phyloP scores from a whole-genome alignment of 2,888 invertebrate genomes.

The Pyrocoelia pectoralis region DNA sequence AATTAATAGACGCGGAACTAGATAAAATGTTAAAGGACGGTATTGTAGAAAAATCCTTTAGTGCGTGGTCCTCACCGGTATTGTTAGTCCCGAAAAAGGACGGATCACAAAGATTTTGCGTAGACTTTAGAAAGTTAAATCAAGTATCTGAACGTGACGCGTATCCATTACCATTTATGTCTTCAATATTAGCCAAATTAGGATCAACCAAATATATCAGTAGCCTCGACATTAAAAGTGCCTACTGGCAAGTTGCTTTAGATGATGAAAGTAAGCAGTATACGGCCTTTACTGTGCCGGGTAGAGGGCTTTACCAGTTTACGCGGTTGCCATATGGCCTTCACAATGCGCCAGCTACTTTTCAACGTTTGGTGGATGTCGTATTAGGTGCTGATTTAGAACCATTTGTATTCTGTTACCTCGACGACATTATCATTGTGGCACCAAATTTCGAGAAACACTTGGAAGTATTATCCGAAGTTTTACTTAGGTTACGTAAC shows the following conservation, averaged over 20 bases:
- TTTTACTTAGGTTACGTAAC: constrained; percentile 23
- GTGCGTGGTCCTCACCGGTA: background rate
- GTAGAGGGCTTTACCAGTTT: constrained; percentile 38
- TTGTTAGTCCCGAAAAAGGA: background rate
- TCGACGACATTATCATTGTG: constrained; percentile 29
- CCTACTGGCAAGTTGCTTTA: background rate
- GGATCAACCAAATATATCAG: background rate
- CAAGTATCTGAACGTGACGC: background rate
- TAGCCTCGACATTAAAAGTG: constrained; percentile 1
- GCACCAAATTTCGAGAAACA: constrained; percentile 22
- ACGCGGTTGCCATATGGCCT: constrained; percentile 46
- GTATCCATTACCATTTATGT: background rate
- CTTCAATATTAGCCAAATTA: background rate
- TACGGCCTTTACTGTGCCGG: constrained; percentile 35
- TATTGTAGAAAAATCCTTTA: background rate
- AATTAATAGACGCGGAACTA: too few species aligned
- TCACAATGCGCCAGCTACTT: constrained; percentile 42
- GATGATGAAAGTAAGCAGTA: background rate
- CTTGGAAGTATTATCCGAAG: constrained; percentile 26
- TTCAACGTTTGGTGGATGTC: constrained; percentile 42
- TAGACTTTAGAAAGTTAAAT: constrained; percentile 6
- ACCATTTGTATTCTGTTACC: constrained; percentile 28
- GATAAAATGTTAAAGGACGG: background rate
- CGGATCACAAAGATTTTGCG: background rate
- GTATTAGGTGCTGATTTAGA: constrained; percentile 44